A percentile compares a stretch with the other conserved stretches of the same genome.
These are phyloP conservation scores for Epizoanthus rinbou DNA, from an alignment of 92 coral and sea anemone species.

Conservation along the genomic window DNA sequence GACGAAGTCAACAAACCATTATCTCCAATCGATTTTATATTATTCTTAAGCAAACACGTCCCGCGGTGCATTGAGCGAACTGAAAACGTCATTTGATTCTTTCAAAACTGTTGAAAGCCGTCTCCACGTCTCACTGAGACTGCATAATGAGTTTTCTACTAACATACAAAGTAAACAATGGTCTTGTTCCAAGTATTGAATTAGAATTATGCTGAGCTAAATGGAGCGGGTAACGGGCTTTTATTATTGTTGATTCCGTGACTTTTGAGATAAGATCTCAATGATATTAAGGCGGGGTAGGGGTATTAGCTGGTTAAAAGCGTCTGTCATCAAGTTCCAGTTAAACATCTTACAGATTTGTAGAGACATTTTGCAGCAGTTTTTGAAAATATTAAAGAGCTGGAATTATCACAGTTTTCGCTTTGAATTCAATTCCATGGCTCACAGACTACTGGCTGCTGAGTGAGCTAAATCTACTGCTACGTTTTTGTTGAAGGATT, in stretches of 20 bases:
- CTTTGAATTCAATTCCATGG: slow-evolving; percentile 25
- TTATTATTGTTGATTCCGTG: slow-evolving; percentile 60
- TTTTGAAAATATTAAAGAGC: not conserved
- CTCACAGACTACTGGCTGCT: slow-evolving; percentile 10
- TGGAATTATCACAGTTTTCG: slow-evolving; percentile 13
- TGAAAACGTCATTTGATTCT: slow-evolving; percentile 1
- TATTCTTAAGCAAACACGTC: slow-evolving; percentile 42
- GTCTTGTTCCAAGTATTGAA: slow-evolving; percentile 1
- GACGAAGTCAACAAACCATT: slow-evolving; percentile 33
- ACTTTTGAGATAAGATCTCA: slow-evolving; percentile 68
- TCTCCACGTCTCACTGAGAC: slow-evolving; percentile 18
- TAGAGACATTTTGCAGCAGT: not conserved
- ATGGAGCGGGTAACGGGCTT: slow-evolving; percentile 21
- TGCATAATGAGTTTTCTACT: slow-evolving; percentile 16
- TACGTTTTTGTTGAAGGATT: not conserved
- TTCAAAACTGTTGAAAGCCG: not conserved
- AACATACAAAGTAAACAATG: slow-evolving; percentile 21
- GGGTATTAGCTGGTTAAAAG: slow-evolving; percentile 72
- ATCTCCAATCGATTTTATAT: slow-evolving; percentile 38
- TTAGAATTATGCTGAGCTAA: not conserved
- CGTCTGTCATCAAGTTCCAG: slow-evolving; percentile 63
- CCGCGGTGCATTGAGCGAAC: slow-evolving; percentile 1
- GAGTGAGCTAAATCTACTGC: slow-evolving; percentile 2
- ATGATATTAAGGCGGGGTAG: slow-evolving; percentile 72
- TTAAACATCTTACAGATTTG: slow-evolving; percentile 40